Evolutionary conservation across 2,888 invertebrate species (phyloP), one percentile per base, ranked within the genome.

Genomic region (Pristionchus japonicus): DNA sequence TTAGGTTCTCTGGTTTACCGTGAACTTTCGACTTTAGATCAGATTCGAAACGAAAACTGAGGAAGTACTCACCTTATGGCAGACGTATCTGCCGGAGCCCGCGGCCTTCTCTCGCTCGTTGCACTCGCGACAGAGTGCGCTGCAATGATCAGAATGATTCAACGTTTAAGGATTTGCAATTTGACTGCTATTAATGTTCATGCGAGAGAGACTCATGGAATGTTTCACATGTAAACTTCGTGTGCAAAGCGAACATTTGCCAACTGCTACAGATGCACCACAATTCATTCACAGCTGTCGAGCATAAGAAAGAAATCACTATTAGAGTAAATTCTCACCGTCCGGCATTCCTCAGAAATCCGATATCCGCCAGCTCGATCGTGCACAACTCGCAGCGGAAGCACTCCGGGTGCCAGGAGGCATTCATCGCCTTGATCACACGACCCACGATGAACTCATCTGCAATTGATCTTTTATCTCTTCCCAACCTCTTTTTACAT

Each of bases 391-490:
- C 97, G 94, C 99, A 99, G 37, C 97, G 96, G 96, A 99, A 99
- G 95, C 99, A 99, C 89, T 96, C 96, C 2, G 99, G 98, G 95
- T 99, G 99, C 99, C 99, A 99, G 95, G 97, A 98, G 52, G 97
- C 96, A 94, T 98, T 98, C 98, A 99, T 98, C 0, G 99, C 99
- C 95, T 99, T 99, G 95, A 99, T 99, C 80, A 99, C 99, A 89
- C 99, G 96, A 0, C 99, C 99, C 94, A 99, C 98, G 89, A 99
- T 97, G 95, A 99, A 99, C 95, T 98, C 98, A 88, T 93, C 92
- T 92, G 84, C 47, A 92, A 90, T n/a, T n/a, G n/a, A n/a, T n/a
- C n/a, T n/a, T n/a, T n/a, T n/a, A n/a, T n/a, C n/a, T n/a, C n/a
- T n/a, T n/a, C n/a, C n/a, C n/a, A n/a, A n/a, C n/a, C n/a, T n/a